Evolutionary conservation across 2,113 vertebrate genomes (phyloP).

Genomic region (Nematolebias whitei): DNA sequence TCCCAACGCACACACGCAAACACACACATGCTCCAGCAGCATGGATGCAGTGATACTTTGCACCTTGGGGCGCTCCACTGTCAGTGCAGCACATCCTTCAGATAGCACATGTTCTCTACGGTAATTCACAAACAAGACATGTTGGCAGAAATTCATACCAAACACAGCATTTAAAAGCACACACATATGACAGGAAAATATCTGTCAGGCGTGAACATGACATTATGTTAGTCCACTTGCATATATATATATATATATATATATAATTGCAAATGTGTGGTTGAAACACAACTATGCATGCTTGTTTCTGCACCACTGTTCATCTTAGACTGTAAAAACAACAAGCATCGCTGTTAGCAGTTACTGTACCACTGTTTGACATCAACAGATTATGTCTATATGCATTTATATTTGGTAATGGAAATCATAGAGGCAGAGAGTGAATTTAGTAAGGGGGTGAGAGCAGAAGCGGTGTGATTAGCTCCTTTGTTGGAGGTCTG

Average conservation of each 20-base stretch:
- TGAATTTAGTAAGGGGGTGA: conserved; percentile 69
- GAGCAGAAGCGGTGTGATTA: conserved; percentile 85
- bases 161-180: conserved; percentile 35
- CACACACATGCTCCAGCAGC: conserved; percentile 32
- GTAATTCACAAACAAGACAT: conserved; percentile 44
- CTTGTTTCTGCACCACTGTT: conserved; percentile 21
- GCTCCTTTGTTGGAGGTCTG: conserved; percentile 87
- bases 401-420: conserved; percentile 21
- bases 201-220: conserved; percentile 64
- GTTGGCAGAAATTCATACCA: conserved; percentile 28
- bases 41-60: conserved; percentile 71
- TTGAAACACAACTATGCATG: conserved; percentile 27
- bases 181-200: conserved; percentile 39
- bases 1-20: conserved; percentile 12
- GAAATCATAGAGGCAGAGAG: conserved; percentile 58
- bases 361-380: conserved; percentile 27
- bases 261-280: conserved; percentile 42
- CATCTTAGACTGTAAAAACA: conserved; percentile 17
- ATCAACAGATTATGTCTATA: conserved; percentile 14
- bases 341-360: background rate
- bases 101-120: conserved; percentile 56
- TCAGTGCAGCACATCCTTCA: conserved; percentile 62
- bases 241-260: no score
- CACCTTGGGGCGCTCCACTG: conserved; percentile 70
- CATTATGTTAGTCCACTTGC: conserved; percentile 40